A percentile compares a stretch with the other conserved stretches of the same genome.
These are phyloP conservation scores for Blera fallax DNA, from an alignment of 2,888 invertebrate genomes.

Conservation along the genomic window DNA sequence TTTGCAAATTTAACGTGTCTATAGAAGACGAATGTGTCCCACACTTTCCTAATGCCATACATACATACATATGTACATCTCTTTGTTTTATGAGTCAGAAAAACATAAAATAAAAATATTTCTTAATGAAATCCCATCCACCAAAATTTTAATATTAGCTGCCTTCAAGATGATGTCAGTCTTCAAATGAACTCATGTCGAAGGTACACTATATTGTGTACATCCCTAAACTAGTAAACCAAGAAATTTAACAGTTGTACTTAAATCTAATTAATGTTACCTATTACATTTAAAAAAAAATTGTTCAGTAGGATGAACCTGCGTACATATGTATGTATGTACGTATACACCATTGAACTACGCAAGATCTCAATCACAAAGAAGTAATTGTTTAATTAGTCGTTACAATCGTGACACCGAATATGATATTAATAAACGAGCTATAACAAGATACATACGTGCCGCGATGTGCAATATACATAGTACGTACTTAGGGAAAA, in stretches of 20 bases:
- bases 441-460: not conserved
- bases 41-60: too few relatives aligned
- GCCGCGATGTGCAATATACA: conserved; percentile 15
- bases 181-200: not conserved
- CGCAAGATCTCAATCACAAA: conserved; percentile 24
- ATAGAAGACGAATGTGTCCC: not conserved
- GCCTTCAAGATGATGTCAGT: not conserved
- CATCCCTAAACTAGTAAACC: not conserved
- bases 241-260: not conserved
- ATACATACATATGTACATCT: too few relatives aligned
- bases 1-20: not conserved
- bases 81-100: not conserved
- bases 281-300: not conserved
- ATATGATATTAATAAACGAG: conserved; percentile 1
- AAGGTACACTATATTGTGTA: not conserved
- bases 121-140: not conserved
- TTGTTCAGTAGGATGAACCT: too few relatives aligned
- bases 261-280: not conserved
- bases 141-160: not conserved
- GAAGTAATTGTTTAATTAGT: conserved; percentile 28
- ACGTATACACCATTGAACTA: not conserved
- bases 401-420: conserved; percentile 22
- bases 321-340: not conserved
- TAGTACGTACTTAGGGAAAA: not conserved
- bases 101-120: not conserved